Conservation (phyloP, 2,797 vertebrate genomes). For the Sebastes flavidus region DNA sequence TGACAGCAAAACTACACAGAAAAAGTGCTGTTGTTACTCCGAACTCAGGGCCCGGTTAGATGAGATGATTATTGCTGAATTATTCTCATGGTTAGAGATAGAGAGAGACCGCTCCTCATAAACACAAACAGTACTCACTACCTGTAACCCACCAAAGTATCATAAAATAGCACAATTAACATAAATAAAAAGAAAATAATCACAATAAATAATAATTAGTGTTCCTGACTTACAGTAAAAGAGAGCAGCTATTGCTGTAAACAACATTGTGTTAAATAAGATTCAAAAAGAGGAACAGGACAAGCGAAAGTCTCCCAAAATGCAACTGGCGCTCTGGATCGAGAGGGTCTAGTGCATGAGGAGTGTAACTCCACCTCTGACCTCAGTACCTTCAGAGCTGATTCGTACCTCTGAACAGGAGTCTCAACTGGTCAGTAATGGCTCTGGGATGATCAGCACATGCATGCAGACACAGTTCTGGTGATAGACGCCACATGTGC, state of each 20-base stretch:
- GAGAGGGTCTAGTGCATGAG: conserved; percentile 38
- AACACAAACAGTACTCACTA: conserved; percentile 23
- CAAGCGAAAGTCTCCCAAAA: conserved; percentile 19
- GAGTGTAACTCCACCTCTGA: not conserved
- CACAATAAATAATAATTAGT: conserved; percentile 79
- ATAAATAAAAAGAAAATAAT: conserved; percentile 52
- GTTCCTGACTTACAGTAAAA: conserved; percentile 64
- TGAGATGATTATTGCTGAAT: conserved; percentile 78
- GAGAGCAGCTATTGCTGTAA: conserved; percentile 69
- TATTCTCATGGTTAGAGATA: conserved; percentile 38
- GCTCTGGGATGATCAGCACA: conserved; percentile 29
- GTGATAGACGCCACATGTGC: conserved; percentile 13
- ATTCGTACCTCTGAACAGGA: conserved; percentile 12
- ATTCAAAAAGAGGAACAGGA: conserved; percentile 36
- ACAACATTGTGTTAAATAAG: conserved; percentile 56
- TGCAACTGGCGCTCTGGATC: conserved; percentile 16
- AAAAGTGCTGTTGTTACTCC: conserved; percentile 68
- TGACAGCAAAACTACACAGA: conserved; percentile 50
- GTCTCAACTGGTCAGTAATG: conserved; percentile 6
- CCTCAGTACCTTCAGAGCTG: conserved; percentile 30
- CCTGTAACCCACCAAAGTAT: conserved; percentile 22
- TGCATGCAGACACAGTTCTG: conserved; percentile 19
- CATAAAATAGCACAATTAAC: conserved; percentile 42
- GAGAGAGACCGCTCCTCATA: not conserved
- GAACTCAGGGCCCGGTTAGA: conserved; percentile 39